phyloP scores from a whole-genome alignment of 2,888 invertebrate species.

The Spisula subtruncata region DNA sequence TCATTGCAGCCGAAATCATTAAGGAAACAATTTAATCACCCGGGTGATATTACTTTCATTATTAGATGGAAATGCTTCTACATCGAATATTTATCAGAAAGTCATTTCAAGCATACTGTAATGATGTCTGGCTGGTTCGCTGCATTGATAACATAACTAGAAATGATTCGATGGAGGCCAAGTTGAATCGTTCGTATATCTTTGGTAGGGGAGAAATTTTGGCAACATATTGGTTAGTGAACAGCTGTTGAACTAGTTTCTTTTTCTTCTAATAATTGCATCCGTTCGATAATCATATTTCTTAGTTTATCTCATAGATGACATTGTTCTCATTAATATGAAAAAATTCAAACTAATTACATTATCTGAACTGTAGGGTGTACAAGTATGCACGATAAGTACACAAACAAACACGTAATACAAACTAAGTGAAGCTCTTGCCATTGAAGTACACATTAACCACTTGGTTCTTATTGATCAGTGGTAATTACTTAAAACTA shows the following conservation, averaged over 20 bases:
- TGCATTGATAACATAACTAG: neutral
- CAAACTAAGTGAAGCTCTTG: no score
- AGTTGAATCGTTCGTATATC: neutral
- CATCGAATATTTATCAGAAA: slow-evolving; percentile 3
- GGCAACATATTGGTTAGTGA: neutral
- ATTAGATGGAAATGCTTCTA: neutral
- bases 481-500: no score
- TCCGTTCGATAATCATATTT: no score
- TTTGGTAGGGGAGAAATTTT: neutral
- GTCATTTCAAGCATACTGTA: neutral
- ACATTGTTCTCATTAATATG: no score
- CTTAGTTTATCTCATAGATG: no score
- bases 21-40: neutral
- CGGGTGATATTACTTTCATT: neutral
- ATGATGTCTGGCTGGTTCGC: neutral
- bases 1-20: neutral
- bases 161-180: neutral
- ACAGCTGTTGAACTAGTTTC: neutral
- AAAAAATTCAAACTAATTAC: no score
- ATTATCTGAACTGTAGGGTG: no score
- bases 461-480: no score
- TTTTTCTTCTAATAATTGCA: no score
- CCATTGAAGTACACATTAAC: no score
- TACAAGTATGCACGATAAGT: no score
- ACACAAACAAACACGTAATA: no score